Percentiles rank a stretch among this genome's conserved stretches.
Conservation (phyloP, 2,888 invertebrate genomes). For the Gymnosoma rotundatum region DNA sequence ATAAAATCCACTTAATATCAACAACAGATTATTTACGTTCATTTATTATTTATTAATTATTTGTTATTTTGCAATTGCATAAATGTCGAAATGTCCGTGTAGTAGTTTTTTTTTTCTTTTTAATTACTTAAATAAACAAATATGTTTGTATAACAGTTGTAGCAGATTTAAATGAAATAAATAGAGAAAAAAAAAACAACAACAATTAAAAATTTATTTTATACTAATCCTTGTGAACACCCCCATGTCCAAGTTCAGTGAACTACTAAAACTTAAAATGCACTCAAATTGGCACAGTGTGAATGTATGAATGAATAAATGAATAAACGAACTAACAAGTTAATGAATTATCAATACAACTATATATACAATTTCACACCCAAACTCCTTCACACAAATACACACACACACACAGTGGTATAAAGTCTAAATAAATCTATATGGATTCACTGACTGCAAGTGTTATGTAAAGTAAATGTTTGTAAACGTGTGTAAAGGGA, state of each 20-base stretch:
- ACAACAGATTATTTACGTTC: slow-evolving; percentile 60
- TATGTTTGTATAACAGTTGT: slow-evolving; percentile 20
- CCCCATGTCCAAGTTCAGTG: slow-evolving; percentile 41
- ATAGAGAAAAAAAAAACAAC: not conserved
- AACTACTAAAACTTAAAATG: slow-evolving; percentile 33
- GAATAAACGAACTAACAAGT: slow-evolving; percentile 13
- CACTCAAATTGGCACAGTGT: not conserved
- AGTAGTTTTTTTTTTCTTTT: not conserved
- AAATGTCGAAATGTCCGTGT: not conserved
- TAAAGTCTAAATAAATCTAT: not conserved
- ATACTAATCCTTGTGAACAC: slow-evolving; percentile 43
- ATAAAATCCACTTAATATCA: slow-evolving; percentile 62
- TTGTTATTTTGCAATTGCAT: slow-evolving; percentile 27
- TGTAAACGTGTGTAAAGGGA: slow-evolving; percentile 42
- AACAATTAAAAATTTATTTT: slow-evolving; percentile 19
- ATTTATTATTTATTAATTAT: slow-evolving; percentile 57
- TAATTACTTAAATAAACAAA: slow-evolving; percentile 26
- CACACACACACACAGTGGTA: not conserved
- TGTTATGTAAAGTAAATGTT: slow-evolving; percentile 21
- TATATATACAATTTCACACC: not conserved
- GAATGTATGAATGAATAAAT: not conserved
- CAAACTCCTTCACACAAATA: not conserved
- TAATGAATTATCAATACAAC: slow-evolving; percentile 50
- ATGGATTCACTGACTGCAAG: slow-evolving; percentile 3
- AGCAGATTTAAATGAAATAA: slow-evolving; percentile 1